Evolutionary conservation across 2,797 vertebrate genomes (phyloP).

Genomic region (Pipistrellus kuhlii): DNA sequence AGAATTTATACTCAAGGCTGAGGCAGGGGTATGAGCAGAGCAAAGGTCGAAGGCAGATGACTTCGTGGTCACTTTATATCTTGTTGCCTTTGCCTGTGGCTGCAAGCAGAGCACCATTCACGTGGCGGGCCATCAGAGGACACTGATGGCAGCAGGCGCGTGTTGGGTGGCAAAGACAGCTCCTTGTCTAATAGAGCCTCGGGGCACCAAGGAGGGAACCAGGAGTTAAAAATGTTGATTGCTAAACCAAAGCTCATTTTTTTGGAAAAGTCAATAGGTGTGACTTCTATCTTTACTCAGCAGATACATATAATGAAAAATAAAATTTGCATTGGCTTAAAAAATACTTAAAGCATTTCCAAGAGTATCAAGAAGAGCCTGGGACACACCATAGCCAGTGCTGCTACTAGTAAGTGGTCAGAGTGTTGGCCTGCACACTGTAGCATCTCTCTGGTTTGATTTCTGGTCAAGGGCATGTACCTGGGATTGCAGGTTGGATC

Average conservation of each 20-base stretch:
- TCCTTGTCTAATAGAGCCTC: neutral
- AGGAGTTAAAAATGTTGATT: neutral
- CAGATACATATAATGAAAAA: slow-evolving; percentile 24
- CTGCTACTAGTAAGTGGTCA: neutral
- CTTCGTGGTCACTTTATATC: neutral
- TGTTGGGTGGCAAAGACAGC: neutral
- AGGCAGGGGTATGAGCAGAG: neutral
- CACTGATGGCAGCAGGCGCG: fast-evolving
- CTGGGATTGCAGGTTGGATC: neutral
- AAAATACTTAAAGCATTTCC: slow-evolving; percentile 2
- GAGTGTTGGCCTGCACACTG: neutral
- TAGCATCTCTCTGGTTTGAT: neutral
- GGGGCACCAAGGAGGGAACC: neutral
- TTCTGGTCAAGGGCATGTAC: neutral
- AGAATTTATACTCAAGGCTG: neutral
- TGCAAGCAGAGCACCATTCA: fast-evolving
- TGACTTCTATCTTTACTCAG: neutral
- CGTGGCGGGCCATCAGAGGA: fast-evolving
- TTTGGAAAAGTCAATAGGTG: neutral
- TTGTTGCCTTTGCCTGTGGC: neutral
- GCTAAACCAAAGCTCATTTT: neutral
- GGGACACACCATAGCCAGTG: neutral
- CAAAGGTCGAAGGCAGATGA: neutral
- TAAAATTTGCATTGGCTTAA: neutral
- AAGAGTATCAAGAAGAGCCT: neutral